Percentiles rank a stretch among this genome's conserved stretches.
These are phyloP conservation scores for Ceratitis capitata DNA, from an alignment of 1,140 invertebrate species.

Conservation along the genomic window DNA sequence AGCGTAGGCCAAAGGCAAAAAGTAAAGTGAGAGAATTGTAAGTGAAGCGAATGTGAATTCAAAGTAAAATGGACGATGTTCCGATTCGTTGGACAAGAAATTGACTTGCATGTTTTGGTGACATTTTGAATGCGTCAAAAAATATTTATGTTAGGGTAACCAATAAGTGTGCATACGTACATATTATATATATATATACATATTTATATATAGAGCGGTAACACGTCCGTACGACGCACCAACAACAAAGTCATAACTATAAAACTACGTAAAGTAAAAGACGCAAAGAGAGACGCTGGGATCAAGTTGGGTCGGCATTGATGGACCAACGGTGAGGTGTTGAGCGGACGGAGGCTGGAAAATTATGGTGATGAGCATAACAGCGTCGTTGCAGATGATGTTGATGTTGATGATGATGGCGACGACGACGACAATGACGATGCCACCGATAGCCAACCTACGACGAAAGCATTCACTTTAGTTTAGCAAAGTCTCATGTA, in stretches of 20 bases:
- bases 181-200: no score
- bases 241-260: not conserved
- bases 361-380: slow-evolving; percentile 14
- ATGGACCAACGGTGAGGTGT: not conserved
- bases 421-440: not conserved
- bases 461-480: not conserved
- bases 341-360: not conserved
- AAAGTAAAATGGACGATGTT: slow-evolving; percentile 16
- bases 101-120: slow-evolving; percentile 5
- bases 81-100: not conserved
- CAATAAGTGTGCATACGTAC: not conserved
- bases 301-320: no score
- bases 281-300: not conserved
- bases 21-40: not conserved
- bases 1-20: not conserved
- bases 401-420: not conserved
- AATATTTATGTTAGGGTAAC: slow-evolving; percentile 3
- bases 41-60: not conserved
- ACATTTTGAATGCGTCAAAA: slow-evolving; percentile 20
- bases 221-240: not conserved
- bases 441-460: not conserved
- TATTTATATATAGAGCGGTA: no score
- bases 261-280: not conserved
- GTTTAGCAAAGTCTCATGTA: not conserved
- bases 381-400: not conserved